Base-by-base conservation (phyloP, 1,140 invertebrate species). In the Chionoecetes opilio region DNA sequence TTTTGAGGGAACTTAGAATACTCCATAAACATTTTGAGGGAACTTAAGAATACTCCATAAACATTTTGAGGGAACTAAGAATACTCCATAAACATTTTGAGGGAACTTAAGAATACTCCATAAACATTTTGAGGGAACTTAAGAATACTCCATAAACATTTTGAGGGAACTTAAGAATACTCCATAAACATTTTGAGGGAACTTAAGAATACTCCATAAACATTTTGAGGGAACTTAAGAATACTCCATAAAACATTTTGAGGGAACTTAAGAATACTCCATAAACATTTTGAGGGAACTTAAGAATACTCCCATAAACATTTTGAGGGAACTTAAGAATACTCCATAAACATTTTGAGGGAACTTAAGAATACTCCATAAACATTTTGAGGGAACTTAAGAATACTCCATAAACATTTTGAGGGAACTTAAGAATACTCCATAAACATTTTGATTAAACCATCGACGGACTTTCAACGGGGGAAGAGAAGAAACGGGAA, bases 361-460 rank as follows among this genome's bases (percentile, higher is more conserved):
- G 63, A n/a, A 26, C 63, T 75, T 75, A 75, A 75, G n/a, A 26
- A 75, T 21, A 75, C 63, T 26, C 63, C 63, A 21, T 75, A n/a
- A n/a, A n/a, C n/a, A n/a, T n/a, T 75, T 8, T 75, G 63, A 5
- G 63, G n/a, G 63, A n/a, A 26, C 63, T 75, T 75, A 75, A 75
- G n/a, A 26, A 75, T 21, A 75, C 63, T 26, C 63, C 63, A 21
- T 75, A n/a, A n/a, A n/a, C n/a, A n/a, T n/a, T 75, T 8, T 75
- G 63, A 5, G 63, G n/a, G 63, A n/a, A 26, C 63, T 75, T 75
- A 75, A 75, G n/a, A 26, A 75, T 21, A 75, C 63, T 26, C 63
- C 63, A 21, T 75, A 75, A 75, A 75, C 63, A 75, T 75, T 75
- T n/a, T 75, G 63, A 75, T 75, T 75, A 75, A n/a, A 75, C 63